Percentiles rank a stretch among this genome's conserved stretches.
Conservation (phyloP, 2,888 invertebrate species). For the Oxystoma pomonae region DNA sequence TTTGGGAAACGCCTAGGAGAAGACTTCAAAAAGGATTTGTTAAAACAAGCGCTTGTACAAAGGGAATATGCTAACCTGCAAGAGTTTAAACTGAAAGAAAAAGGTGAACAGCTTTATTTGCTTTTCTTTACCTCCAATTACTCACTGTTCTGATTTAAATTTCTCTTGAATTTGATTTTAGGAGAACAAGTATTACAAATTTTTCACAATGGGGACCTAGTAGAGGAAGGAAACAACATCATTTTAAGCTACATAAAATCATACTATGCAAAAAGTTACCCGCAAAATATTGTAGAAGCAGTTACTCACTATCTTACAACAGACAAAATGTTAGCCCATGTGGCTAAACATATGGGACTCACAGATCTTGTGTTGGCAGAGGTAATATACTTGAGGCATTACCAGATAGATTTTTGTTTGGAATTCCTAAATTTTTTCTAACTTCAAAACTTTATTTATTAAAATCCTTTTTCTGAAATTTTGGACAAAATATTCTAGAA, state of each 20-base stretch:
- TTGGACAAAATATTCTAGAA: too few relatives aligned
- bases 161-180: neutral
- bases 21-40: conserved; percentile 65
- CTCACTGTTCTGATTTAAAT: neutral
- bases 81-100: conserved; percentile 56
- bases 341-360: conserved; percentile 73
- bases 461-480: too few relatives aligned
- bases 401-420: too few relatives aligned
- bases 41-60: conserved; percentile 76
- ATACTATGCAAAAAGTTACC: conserved; percentile 65
- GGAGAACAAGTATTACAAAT: conserved; percentile 7
- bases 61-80: conserved; percentile 72
- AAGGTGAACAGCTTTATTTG: conserved; percentile 22
- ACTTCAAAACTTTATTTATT: too few relatives aligned
- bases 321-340: conserved; percentile 62
- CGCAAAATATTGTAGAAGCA: conserved; percentile 68
- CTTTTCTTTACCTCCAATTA: neutral
- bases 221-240: conserved; percentile 63
- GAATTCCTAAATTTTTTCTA: too few relatives aligned
- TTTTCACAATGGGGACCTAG: conserved; percentile 65
- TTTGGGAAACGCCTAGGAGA: conserved; percentile 84
- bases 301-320: conserved; percentile 63
- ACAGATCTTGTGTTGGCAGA: conserved; percentile 74
- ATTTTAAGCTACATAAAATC: conserved; percentile 62
- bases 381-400: too few relatives aligned